Conservation (phyloP, 2,113 vertebrate species). For the Nicator chloris region DNA sequence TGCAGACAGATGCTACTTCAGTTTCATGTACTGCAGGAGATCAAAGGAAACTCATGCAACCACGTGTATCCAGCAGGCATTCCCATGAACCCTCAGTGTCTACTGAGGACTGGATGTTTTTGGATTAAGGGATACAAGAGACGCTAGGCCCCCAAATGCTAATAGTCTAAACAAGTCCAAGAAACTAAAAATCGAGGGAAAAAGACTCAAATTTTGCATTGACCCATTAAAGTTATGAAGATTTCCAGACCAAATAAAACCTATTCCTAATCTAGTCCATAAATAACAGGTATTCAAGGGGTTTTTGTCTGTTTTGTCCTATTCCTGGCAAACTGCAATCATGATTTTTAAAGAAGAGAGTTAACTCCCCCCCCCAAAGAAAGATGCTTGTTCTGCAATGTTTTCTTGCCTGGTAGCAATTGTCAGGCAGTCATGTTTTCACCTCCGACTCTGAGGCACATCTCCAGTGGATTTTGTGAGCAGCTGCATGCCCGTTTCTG, state of each 20-base stretch:
- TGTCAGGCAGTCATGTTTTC: background rate
- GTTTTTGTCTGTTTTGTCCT: background rate
- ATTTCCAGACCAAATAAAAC: background rate
- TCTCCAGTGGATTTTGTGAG: background rate
- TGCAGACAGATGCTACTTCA: background rate
- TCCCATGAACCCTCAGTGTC: background rate
- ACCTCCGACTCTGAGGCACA: background rate
- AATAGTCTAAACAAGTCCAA: background rate
- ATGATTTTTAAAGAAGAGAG: background rate
- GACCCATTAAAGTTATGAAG: background rate
- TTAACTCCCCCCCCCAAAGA: background rate
- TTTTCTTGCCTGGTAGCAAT: constrained; percentile 7
- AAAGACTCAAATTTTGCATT: background rate
- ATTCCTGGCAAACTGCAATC: constrained; percentile 7
- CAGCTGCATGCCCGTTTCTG: background rate
- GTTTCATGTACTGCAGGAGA: background rate
- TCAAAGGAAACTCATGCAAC: background rate
- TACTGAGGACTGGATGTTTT: background rate
- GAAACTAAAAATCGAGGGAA: background rate
- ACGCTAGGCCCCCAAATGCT: background rate
- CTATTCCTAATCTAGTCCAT: background rate
- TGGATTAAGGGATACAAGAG: background rate
- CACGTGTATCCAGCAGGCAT: background rate
- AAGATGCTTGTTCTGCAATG: background rate
- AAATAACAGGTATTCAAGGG: constrained; percentile 10